Percentiles rank a stretch among this genome's conserved stretches.
Conservation (phyloP, 2,797 vertebrate species). For the Anas bahamensis region DNA sequence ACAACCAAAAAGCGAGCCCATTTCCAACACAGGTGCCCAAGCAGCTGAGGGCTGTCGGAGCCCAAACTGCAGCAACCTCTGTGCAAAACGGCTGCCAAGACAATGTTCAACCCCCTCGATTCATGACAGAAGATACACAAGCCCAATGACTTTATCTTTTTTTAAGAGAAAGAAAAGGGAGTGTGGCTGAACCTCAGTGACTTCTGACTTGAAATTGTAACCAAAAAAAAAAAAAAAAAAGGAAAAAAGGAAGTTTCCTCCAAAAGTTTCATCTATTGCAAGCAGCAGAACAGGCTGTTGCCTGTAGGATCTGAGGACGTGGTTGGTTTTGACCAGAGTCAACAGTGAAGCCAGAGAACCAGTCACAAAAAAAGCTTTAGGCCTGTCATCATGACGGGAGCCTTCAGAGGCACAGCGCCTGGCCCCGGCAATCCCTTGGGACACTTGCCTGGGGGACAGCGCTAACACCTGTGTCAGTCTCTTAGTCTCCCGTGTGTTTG, state of each 20-base stretch:
- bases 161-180: not conserved
- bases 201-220: not conserved
- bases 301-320: not conserved
- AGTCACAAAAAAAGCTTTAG: not conserved
- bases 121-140: not conserved
- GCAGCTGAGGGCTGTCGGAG: not conserved
- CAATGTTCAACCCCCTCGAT: not conserved
- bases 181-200: not conserved
- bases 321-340: not conserved
- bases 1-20: not conserved
- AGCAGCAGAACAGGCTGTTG: not conserved
- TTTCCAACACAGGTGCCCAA: not conserved
- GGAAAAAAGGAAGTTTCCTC: not conserved
- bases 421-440: fast-evolving
- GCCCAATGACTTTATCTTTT: not conserved
- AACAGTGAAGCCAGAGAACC: not conserved
- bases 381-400: not conserved
- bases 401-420: not conserved
- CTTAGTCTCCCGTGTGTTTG: not conserved
- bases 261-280: not conserved
- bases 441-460: not conserved
- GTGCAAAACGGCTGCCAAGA: not conserved
- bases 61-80: not conserved
- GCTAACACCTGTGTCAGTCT: not conserved
- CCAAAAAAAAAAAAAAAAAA: fast-evolving